Conservation (phyloP, 1,140 invertebrate genomes). For the Limonius californicus region DNA sequence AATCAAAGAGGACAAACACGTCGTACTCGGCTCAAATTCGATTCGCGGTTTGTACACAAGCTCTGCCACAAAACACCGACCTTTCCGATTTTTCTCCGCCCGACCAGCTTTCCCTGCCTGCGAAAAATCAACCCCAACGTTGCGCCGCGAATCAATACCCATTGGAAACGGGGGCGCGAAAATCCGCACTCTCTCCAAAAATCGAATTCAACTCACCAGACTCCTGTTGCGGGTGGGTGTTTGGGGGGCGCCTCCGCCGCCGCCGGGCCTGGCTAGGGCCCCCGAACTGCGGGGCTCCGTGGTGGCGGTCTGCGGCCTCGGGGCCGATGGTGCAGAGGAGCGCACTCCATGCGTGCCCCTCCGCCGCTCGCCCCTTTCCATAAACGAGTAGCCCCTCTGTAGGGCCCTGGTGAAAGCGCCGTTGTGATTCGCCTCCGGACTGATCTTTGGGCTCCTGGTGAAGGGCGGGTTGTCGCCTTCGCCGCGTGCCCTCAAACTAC, state of each 20-base stretch:
- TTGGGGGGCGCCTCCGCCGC: slow-evolving; percentile 10
- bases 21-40: too few relatives aligned
- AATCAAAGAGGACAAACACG: too few relatives aligned
- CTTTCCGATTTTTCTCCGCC: slow-evolving; percentile 24
- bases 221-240: slow-evolving; percentile 33
- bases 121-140: too few relatives aligned
- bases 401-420: slow-evolving; percentile 18
- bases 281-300: slow-evolving; percentile 18
- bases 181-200: neutral
- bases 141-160: neutral
- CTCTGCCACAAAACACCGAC: too few relatives aligned
- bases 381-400: slow-evolving; percentile 41
- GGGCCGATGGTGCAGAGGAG: slow-evolving; percentile 7
- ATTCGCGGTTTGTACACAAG: too few relatives aligned
- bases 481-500: neutral
- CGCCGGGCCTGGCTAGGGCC: slow-evolving; percentile 10
- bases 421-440: slow-evolving; percentile 26
- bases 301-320: slow-evolving; percentile 12
- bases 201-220: slow-evolving; percentile 32
- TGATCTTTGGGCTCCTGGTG: neutral
- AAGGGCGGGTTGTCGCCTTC: neutral
- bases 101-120: neutral
- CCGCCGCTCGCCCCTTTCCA: slow-evolving; percentile 37
- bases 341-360: slow-evolving; percentile 33
- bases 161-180: neutral